Evolutionary conservation across 2,113 vertebrate genomes (phyloP).

Genomic region (Carassius auratus): DNA sequence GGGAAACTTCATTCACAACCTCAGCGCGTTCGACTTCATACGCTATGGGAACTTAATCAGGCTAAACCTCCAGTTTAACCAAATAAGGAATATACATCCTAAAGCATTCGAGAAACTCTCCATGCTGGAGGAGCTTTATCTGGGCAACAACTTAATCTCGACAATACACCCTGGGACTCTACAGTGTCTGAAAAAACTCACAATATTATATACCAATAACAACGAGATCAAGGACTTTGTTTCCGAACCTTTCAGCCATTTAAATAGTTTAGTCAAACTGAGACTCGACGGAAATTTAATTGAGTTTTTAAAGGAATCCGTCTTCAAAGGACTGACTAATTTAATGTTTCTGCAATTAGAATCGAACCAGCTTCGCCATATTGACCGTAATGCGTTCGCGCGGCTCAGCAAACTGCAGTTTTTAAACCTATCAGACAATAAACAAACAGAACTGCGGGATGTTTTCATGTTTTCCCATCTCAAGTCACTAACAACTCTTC

Average conservation of each 20-base stretch:
- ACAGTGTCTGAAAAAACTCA: slow-evolving; percentile 81
- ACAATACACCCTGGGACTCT: slow-evolving; percentile 80
- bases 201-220: slow-evolving; percentile 86
- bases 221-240: slow-evolving; percentile 83
- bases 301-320: slow-evolving; percentile 81
- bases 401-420: slow-evolving; percentile 87
- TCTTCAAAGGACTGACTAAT: slow-evolving; percentile 82
- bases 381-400: slow-evolving; percentile 85
- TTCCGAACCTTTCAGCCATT: slow-evolving; percentile 78
- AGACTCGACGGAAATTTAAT: slow-evolving; percentile 88
- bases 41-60: slow-evolving; percentile 81
- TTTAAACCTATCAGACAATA: slow-evolving; percentile 89
- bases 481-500: slow-evolving; percentile 81
- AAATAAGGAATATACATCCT: slow-evolving; percentile 84
- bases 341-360: slow-evolving; percentile 91
- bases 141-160: slow-evolving; percentile 90
- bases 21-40: slow-evolving; percentile 86
- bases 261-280: slow-evolving; percentile 85
- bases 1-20: slow-evolving; percentile 91
- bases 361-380: slow-evolving; percentile 85
- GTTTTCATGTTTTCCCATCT: slow-evolving; percentile 81
- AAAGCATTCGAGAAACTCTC: slow-evolving; percentile 87
- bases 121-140: slow-evolving; percentile 88
- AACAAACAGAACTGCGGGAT: slow-evolving; percentile 81
- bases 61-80: slow-evolving; percentile 92